Evolutionary conservation across 2,113 vertebrate genomes (phyloP).

Genomic region (Mesembrinibis cayennensis): DNA sequence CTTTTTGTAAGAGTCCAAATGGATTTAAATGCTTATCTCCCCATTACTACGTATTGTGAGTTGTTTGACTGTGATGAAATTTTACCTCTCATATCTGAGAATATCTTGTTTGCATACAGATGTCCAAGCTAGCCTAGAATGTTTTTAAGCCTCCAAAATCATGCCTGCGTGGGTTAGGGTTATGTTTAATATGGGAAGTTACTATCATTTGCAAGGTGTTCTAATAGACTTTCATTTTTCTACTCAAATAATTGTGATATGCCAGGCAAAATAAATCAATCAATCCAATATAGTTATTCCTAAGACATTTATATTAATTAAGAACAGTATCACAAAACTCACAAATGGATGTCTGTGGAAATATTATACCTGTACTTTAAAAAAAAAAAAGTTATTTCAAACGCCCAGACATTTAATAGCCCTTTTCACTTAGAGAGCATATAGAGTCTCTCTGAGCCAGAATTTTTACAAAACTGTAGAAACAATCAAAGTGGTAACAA

Average conservation of each 20-base stretch:
- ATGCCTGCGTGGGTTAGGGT: background rate
- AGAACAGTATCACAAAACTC: background rate
- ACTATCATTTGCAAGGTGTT: background rate
- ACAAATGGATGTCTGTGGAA: background rate
- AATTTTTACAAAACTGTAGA: background rate
- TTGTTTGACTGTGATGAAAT: background rate
- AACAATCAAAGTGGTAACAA: background rate
- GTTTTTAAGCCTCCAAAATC: background rate
- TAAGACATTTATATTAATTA: background rate
- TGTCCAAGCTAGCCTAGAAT: background rate
- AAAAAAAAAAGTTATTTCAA: background rate
- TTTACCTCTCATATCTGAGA: background rate
- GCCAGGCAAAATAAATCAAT: background rate
- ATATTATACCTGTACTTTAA: background rate
- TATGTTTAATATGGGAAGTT: background rate
- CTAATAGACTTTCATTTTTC: background rate
- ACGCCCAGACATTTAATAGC: background rate
- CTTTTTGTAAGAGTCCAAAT: background rate
- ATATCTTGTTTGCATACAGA: background rate
- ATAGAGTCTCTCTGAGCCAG: background rate
- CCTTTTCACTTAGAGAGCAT: background rate
- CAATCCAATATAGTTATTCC: background rate
- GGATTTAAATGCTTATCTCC: background rate
- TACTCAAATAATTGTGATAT: background rate
- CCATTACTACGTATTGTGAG: background rate